Conservation (phyloP, 2,888 invertebrate species). For the Allygus modestus region DNA sequence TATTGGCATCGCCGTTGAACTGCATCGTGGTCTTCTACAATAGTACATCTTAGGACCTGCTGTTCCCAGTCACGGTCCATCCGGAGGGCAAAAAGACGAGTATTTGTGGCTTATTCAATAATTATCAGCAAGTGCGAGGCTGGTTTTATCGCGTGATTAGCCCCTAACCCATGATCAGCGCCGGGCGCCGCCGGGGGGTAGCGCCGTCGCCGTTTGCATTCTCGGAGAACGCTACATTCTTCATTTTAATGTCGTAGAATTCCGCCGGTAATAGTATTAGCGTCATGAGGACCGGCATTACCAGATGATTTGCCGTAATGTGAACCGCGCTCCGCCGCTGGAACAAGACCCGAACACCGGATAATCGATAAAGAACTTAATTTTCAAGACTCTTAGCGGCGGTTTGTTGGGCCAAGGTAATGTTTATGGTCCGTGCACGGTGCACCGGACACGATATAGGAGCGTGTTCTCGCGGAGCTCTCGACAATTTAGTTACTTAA, state of each 20-base stretch:
- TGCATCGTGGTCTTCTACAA: too few relatives aligned
- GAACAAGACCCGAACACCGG: not conserved
- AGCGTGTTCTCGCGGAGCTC: not conserved
- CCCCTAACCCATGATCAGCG: too few relatives aligned
- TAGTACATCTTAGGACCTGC: too few relatives aligned
- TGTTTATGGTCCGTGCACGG: not conserved
- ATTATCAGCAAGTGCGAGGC: too few relatives aligned
- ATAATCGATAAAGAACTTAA: conserved; percentile 19
- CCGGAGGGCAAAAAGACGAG: too few relatives aligned
- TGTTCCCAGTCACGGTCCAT: too few relatives aligned
- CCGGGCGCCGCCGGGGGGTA: not conserved
- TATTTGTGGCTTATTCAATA: too few relatives aligned
- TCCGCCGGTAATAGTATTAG: conserved; percentile 43
- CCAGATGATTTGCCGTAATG: conserved; percentile 33
- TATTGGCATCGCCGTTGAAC: too few relatives aligned
- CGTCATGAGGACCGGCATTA: conserved; percentile 10
- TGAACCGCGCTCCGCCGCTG: not conserved
- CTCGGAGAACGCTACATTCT: not conserved
- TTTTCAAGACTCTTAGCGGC: not conserved
- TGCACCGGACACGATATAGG: not conserved
- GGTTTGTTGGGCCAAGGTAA: not conserved
- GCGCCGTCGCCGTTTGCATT: not conserved
- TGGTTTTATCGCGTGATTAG: too few relatives aligned
- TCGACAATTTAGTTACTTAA: not conserved
- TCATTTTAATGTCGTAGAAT: conserved; percentile 35